Percentiles rank a stretch among this genome's conserved stretches.
phyloP scores from a whole-genome alignment of 2,888 invertebrate species.

The Thelaira solivaga region DNA sequence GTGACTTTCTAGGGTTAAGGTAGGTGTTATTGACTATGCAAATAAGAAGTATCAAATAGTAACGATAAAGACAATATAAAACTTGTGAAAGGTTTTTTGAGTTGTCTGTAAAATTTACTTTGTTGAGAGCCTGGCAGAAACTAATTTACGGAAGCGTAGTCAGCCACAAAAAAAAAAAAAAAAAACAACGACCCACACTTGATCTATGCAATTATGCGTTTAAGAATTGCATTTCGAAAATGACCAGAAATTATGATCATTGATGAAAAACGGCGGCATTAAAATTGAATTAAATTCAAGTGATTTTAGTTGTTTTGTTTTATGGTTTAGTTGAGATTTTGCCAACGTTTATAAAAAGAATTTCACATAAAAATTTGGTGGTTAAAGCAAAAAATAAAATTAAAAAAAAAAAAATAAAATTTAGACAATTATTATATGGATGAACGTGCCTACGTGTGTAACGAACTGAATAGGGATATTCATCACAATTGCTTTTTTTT shows the following conservation, averaged over 20 bases:
- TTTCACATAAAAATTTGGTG: constrained; percentile 10
- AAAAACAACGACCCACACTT: not conserved
- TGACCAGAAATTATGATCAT: constrained; percentile 49
- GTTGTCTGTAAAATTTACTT: too few species aligned
- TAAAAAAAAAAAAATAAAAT: constrained; percentile 3
- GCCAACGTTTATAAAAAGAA: constrained; percentile 48
- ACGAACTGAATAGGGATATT: too few species aligned
- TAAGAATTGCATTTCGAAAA: not conserved
- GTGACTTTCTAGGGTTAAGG: too few species aligned
- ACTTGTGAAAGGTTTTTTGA: too few species aligned
- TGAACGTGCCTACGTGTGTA: not conserved
- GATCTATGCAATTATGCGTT: not conserved
- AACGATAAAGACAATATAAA: too few species aligned
- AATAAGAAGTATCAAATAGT: too few species aligned
- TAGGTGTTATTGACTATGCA: too few species aligned
- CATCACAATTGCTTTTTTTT: too few species aligned
- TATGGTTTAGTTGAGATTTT: constrained; percentile 51
- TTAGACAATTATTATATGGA: constrained; percentile 1
- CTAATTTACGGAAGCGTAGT: too few species aligned
- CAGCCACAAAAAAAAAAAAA: not conserved
- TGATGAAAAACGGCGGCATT: constrained; percentile 54
- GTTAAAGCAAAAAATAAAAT: constrained; percentile 8
- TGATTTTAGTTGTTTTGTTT: constrained; percentile 17
- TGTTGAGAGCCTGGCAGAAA: too few species aligned
- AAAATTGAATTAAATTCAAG: constrained; percentile 38